Evolutionary conservation across 2,113 vertebrate species (phyloP).

Genomic region (Amazona guildingii): DNA sequence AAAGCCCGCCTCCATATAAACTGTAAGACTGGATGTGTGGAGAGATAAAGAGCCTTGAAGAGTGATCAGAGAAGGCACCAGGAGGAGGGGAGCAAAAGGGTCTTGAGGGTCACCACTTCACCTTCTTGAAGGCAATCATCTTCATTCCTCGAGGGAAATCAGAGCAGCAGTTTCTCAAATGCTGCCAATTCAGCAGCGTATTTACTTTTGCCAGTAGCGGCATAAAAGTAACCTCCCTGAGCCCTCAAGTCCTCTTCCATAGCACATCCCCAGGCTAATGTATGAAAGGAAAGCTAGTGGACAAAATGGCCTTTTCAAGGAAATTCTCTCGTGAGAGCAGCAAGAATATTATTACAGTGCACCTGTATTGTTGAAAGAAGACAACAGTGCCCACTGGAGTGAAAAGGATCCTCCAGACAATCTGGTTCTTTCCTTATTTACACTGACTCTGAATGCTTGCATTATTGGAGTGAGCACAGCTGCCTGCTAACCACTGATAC

Average conservation of each 20-base stretch:
- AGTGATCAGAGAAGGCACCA: not conserved
- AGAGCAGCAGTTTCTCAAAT: not conserved
- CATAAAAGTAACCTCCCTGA: not conserved
- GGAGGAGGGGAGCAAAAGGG: not conserved
- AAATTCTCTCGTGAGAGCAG: not conserved
- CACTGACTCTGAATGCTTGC: not conserved
- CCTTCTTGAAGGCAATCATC: accelerated
- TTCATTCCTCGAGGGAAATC: not conserved
- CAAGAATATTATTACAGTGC: not conserved
- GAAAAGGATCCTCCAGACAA: not conserved
- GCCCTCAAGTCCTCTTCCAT: not conserved
- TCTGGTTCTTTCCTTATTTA: not conserved
- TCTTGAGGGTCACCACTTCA: not conserved
- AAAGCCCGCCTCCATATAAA: not conserved
- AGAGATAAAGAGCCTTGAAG: not conserved
- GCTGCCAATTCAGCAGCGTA: accelerated
- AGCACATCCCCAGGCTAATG: accelerated
- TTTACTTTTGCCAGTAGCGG: not conserved
- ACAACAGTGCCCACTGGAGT: not conserved
- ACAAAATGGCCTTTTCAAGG: not conserved
- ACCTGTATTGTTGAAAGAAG: not conserved
- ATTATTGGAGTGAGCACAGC: not conserved
- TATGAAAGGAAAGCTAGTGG: not conserved
- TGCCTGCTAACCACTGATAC: not conserved
- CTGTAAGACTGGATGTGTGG: not conserved